Evolutionary conservation across 2,888 invertebrate genomes (phyloP).

Genomic region (Chrysolina haemoptera): DNA sequence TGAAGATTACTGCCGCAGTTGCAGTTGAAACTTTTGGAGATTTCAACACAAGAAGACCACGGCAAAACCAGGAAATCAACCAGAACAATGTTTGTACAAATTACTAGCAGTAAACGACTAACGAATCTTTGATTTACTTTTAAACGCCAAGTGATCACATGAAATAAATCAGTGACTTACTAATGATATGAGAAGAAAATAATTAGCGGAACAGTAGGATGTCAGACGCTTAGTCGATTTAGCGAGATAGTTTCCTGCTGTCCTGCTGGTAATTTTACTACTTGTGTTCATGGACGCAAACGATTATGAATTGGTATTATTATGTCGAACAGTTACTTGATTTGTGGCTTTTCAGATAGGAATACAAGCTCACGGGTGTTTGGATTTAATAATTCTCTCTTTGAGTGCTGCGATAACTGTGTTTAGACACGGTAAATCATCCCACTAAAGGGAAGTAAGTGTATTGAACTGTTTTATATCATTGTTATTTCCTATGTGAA

Average conservation of each 20-base stretch:
- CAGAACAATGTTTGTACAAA: no score
- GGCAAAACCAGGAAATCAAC: no score
- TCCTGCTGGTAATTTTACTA: conserved; percentile 29
- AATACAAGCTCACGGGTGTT: conserved; percentile 36
- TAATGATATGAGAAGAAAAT: conserved; percentile 20
- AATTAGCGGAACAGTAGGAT: conserved; percentile 23
- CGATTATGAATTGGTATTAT: conserved; percentile 38
- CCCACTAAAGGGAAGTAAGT: conserved; percentile 37
- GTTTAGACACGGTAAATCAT: conserved; percentile 38
- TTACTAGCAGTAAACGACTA: background rate
- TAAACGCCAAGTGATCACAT: background rate
- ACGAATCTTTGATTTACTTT: background rate
- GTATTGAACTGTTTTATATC: conserved; percentile 37
- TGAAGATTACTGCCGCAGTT: no score
- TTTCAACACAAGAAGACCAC: no score
- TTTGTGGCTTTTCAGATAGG: conserved; percentile 33
- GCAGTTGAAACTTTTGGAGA: no score
- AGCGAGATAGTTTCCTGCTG: conserved; percentile 28
- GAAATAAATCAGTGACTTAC: background rate
- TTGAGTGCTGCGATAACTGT: conserved; percentile 33
- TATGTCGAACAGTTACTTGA: conserved; percentile 34
- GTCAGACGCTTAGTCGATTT: conserved; percentile 18
- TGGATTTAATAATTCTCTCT: conserved; percentile 34
- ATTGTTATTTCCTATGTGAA: conserved; percentile 25
- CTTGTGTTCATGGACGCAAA: conserved; percentile 31